Evolutionary conservation across 2,113 vertebrate species (phyloP), one percentile per base, ranked within the genome.

Genomic region (Numenius arquata): DNA sequence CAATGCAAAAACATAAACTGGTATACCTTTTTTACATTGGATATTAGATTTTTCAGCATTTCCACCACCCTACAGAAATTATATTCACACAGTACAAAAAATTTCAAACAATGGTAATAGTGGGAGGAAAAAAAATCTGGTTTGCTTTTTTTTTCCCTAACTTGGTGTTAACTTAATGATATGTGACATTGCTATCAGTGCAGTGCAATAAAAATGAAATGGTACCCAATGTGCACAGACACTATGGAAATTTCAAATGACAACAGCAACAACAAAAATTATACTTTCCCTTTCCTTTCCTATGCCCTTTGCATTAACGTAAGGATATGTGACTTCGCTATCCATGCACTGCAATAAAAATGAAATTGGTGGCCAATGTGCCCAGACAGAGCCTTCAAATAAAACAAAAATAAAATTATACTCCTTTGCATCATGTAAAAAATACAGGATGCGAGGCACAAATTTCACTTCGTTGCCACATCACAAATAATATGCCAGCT

Each of bases 251-350:
- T 97, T 66, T 94, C 87, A 96, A 95, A 95, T 89, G 63, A 96
- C 74, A 96, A 97, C 43, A 95, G 82, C 68, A 94, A 94, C 96
- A 97, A 97, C 85, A 97, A 96, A 97, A 98, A 97, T 92, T 95
- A 89, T 95, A 83, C 79, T 96, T 97, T 93, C 73, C 71, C 73
- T 88, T 97, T 97, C 88, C n/a, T 91, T 95, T 97, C 56, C 56
- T 65, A 59, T 94, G 62, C 43, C 80, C 25, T 96, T 87, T 96
- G 66, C 71, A 76, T 89, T 96, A 95, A 71, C 48, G 50, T 97
- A 85, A 97, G 89, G 93, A 88, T 75, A 96, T 94, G 95, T 96
- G 93, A 93, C 92, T 90, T 96, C 93, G 53, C 85, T 96, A 96
- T 95, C 89, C 77, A 59, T 62, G 83, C 82, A 92, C 30, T 70